A percentile compares a stretch with the other conserved stretches of the same genome.
Evolutionary conservation across 2,797 vertebrate species (phyloP).

Genomic region (Stomatorhinus walkeri): DNA sequence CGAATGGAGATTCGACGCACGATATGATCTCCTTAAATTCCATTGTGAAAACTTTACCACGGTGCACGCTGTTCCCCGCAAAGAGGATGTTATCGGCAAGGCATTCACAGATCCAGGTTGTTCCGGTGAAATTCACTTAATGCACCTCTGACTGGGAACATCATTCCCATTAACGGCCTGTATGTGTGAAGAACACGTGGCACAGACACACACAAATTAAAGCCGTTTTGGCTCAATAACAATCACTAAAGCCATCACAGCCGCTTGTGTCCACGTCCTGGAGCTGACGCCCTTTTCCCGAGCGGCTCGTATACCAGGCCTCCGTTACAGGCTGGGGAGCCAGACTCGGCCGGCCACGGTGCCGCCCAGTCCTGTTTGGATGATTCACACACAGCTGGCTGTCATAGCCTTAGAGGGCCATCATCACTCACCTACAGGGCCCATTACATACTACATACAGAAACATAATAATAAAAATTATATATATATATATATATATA

Average conservation of each 20-base stretch:
- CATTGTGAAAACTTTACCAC: background rate
- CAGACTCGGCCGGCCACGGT: background rate
- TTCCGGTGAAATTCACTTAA: slow-evolving; percentile 26
- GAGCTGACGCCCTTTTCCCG: background rate
- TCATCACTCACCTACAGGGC: background rate
- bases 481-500: background rate
- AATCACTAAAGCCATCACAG: background rate
- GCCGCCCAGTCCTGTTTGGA: background rate
- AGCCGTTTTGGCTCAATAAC: background rate
- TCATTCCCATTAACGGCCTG: background rate
- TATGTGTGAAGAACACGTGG: background rate
- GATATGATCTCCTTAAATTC: background rate
- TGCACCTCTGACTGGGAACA: background rate
- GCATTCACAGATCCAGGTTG: slow-evolving; percentile 22
- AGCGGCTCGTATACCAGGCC: background rate
- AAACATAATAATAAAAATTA: background rate
- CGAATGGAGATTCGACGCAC: background rate
- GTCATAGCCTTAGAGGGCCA: background rate
- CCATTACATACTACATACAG: background rate
- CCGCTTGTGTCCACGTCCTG: background rate
- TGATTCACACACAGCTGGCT: background rate
- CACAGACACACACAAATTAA: slow-evolving; percentile 6
- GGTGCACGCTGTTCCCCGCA: background rate
- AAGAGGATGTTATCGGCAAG: background rate
- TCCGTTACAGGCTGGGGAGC: background rate